Conservation (phyloP, 2,113 vertebrate genomes). For the Stigmatopora nigra region DNA sequence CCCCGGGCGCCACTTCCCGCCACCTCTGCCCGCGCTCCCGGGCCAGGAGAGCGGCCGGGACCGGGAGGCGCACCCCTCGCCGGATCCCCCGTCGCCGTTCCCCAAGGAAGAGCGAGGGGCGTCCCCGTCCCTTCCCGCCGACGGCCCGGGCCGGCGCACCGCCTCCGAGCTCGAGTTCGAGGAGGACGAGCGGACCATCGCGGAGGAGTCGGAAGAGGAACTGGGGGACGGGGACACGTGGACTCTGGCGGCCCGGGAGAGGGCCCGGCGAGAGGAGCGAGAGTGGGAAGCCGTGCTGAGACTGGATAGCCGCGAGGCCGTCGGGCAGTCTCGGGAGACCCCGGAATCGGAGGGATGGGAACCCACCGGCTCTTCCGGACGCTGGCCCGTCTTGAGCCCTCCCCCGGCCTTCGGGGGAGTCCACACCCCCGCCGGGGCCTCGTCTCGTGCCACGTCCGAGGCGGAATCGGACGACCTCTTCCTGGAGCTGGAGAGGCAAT, state of each 20-base stretch:
- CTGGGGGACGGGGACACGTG: slow-evolving; percentile 48
- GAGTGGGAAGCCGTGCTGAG: slow-evolving; percentile 75
- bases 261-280: slow-evolving; percentile 71
- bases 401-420: slow-evolving; percentile 68
- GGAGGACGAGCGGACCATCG: slow-evolving; percentile 87
- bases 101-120: slow-evolving; percentile 66
- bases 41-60: slow-evolving; percentile 65
- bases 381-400: slow-evolving; percentile 70
- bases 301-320: slow-evolving; percentile 65
- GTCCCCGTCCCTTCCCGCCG: slow-evolving; percentile 83
- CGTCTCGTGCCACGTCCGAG: slow-evolving; percentile 74
- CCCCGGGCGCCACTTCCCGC: slow-evolving; percentile 64
- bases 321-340: slow-evolving; percentile 60
- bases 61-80: slow-evolving; percentile 68
- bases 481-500: slow-evolving; percentile 87
- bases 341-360: slow-evolving; percentile 64
- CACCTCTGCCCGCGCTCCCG: slow-evolving; percentile 66
- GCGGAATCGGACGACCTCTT: slow-evolving; percentile 90
- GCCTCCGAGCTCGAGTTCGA: slow-evolving; percentile 94
- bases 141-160: slow-evolving; percentile 85
- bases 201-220: slow-evolving; percentile 73
- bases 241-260: slow-evolving; percentile 66
- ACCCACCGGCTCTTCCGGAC: slow-evolving; percentile 55
- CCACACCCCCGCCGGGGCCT: slow-evolving; percentile 52
- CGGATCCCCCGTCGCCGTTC: slow-evolving; percentile 73